Evolutionary conservation across 1,140 invertebrate species (phyloP).

Genomic region (Sipha flava): DNA sequence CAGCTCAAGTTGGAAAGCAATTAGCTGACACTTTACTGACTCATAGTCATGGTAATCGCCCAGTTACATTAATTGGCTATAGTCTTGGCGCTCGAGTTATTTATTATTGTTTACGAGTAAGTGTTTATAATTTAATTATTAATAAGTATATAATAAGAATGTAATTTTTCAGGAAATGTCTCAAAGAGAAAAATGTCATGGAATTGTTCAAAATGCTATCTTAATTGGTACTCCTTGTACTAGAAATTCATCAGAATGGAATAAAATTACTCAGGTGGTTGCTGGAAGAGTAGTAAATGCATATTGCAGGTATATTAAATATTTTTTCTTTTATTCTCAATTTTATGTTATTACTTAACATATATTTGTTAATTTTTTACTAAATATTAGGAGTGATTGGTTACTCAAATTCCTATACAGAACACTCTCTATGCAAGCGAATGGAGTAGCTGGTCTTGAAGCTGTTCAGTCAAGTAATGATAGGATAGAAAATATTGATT

Average conservation of each 20-base stretch:
- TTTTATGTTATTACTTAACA: background rate
- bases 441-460: conserved; percentile 56
- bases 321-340: background rate
- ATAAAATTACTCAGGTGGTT: conserved; percentile 50
- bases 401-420: conserved; percentile 60
- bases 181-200: conserved; percentile 49
- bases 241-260: conserved; percentile 50
- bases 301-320: conserved; percentile 50
- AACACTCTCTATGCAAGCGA: conserved; percentile 50
- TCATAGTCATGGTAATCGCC: conserved; percentile 58
- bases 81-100: conserved; percentile 64
- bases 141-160: background rate
- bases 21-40: conserved; percentile 58
- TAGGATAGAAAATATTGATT: conserved; percentile 55
- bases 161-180: conserved; percentile 41
- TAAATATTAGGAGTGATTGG: conserved; percentile 51
- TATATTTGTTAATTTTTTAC: background rate
- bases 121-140: background rate
- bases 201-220: conserved; percentile 63
- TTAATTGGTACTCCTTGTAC: conserved; percentile 61
- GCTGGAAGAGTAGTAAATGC: conserved; percentile 59
- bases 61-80: conserved; percentile 64
- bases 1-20: conserved; percentile 58
- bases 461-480: conserved; percentile 50
- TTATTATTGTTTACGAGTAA: conserved; percentile 55